phyloP scores from a whole-genome alignment of 2,888 invertebrate genomes.

The Lithophane socia region DNA sequence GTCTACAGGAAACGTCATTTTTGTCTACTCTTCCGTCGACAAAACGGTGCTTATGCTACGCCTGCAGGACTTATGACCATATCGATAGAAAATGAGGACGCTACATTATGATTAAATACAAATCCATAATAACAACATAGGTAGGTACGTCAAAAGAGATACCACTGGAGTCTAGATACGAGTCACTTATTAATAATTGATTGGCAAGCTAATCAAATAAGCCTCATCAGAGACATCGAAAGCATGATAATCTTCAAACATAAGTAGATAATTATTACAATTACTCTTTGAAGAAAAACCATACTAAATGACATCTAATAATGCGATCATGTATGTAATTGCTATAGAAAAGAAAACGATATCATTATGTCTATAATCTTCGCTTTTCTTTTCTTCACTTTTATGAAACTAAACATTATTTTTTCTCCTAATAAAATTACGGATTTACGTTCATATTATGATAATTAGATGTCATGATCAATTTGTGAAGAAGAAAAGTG shows the following conservation, averaged over 20 bases:
- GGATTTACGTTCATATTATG: constrained; percentile 10
- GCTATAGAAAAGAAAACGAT: constrained; percentile 25
- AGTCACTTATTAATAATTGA: neutral
- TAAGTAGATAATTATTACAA: constrained; percentile 37
- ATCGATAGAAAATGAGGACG: too few species aligned
- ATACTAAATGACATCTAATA: constrained; percentile 31
- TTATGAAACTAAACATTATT: constrained; percentile 11
- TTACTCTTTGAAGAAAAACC: constrained; percentile 22
- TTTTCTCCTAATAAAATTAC: constrained; percentile 7
- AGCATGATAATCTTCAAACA: neutral
- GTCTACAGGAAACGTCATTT: too few species aligned
- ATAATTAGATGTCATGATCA: neutral
- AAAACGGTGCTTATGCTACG: too few species aligned
- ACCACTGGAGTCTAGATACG: neutral
- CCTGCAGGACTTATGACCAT: too few species aligned
- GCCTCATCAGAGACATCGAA: constrained; percentile 7
- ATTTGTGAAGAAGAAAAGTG: neutral
- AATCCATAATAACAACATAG: too few species aligned
- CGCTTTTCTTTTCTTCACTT: constrained; percentile 28
- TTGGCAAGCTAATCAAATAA: constrained; percentile 7
- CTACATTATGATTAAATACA: too few species aligned
- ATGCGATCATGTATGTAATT: constrained; percentile 53
- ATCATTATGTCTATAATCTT: constrained; percentile 5
- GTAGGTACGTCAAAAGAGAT: too few species aligned
- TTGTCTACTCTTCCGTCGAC: too few species aligned